phyloP scores from a whole-genome alignment of 1,140 invertebrate species.

The Lasioglossum albipes region DNA sequence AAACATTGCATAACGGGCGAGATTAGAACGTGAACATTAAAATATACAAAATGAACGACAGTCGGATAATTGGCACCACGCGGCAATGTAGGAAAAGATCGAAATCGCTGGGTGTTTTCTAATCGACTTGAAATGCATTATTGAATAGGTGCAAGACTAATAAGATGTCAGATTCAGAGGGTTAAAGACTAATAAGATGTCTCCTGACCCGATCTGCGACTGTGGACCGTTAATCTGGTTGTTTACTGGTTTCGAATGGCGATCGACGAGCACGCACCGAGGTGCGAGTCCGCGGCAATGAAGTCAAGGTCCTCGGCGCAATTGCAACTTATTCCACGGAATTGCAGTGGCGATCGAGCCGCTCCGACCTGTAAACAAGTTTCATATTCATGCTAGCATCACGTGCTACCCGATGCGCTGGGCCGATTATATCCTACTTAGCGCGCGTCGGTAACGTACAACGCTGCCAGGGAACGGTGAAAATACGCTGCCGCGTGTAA shows the following conservation, averaged over 20 bases:
- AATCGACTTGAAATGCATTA: no score
- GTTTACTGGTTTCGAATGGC: background rate
- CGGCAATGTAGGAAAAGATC: no score
- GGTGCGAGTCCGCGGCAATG: constrained; percentile 35
- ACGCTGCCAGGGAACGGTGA: constrained; percentile 37
- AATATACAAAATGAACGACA: no score
- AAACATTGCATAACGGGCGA: no score
- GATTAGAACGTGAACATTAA: no score
- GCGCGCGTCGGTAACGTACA: constrained; percentile 18
- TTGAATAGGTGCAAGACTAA: background rate
- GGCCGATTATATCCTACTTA: constrained; percentile 8
- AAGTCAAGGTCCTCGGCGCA: constrained; percentile 53
- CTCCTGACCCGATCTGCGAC: background rate
- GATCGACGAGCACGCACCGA: background rate
- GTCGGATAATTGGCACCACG: no score
- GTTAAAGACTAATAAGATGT: background rate
- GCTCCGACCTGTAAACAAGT: constrained; percentile 55
- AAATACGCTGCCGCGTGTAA: background rate
- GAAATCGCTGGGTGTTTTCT: no score
- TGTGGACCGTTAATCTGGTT: background rate
- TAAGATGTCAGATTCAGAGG: background rate
- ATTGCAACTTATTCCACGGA: constrained; percentile 51
- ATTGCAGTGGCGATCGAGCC: constrained; percentile 14
- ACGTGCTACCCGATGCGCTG: constrained; percentile 11
- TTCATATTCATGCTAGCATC: constrained; percentile 47